phyloP scores from a whole-genome alignment of 2,797 vertebrate genomes.

The Glyptemys insculpta region DNA sequence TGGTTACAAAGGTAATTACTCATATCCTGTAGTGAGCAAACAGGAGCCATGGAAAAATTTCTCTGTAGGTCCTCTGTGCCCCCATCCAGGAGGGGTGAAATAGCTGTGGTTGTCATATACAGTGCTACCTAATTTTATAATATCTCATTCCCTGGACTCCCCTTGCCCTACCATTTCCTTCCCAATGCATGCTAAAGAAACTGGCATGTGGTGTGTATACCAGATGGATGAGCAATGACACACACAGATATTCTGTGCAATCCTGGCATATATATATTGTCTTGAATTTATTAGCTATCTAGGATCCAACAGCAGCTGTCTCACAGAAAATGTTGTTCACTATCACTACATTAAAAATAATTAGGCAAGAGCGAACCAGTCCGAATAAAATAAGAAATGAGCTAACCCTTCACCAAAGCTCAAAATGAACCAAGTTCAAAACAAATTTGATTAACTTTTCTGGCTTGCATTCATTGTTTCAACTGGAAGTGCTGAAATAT shows the following conservation, averaged over 20 bases:
- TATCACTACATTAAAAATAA: conserved; percentile 36
- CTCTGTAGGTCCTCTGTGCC: not conserved
- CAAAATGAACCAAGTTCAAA: not conserved
- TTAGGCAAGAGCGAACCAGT: conserved; percentile 9
- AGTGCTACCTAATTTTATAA: not conserved
- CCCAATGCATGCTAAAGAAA: not conserved
- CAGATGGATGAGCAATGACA: conserved; percentile 59
- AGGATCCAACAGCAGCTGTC: conserved; percentile 45
- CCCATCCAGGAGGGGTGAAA: not conserved
- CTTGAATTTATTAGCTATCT: conserved; percentile 54
- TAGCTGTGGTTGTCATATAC: rapidly evolving
- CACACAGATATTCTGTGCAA: conserved; percentile 36
- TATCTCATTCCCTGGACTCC: not conserved
- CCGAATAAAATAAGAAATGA: not conserved
- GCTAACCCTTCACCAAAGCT: not conserved
- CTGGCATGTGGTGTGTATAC: conserved; percentile 22
- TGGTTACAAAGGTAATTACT: not conserved
- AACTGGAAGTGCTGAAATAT: not conserved
- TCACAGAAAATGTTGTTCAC: conserved; percentile 1
- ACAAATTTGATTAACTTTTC: not conserved
- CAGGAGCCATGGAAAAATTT: not conserved
- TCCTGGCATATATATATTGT: conserved; percentile 43
- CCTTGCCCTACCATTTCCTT: not conserved
- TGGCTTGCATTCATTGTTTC: not conserved
- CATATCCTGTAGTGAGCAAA: not conserved